These are phyloP conservation scores for Emys orbicularis DNA, from an alignment of 2,797 vertebrate species.

Conservation along the genomic window DNA sequence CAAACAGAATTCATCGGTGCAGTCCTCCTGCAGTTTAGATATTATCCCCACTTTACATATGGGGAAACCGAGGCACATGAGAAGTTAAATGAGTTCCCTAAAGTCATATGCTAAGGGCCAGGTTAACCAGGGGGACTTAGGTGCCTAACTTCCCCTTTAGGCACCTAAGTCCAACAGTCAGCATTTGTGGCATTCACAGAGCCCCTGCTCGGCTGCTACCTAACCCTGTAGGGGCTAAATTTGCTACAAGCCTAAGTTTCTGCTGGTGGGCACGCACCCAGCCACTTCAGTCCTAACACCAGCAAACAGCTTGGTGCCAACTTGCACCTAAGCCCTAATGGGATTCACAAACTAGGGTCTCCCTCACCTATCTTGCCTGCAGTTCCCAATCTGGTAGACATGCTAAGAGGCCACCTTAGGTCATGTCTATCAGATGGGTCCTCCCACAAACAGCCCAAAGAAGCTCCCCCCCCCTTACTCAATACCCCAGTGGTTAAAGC, in stretches of 20 bases:
- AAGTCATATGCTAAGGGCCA: not conserved
- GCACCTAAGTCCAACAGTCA: not conserved
- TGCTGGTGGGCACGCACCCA: too few relatives aligned
- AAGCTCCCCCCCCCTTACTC: too few relatives aligned
- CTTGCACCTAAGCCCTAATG: too few relatives aligned
- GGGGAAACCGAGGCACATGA: not conserved
- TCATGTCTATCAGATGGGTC: too few relatives aligned
- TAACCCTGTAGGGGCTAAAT: not conserved
- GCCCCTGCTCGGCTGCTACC: not conserved
- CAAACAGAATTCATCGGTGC: not conserved
- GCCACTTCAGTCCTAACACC: too few relatives aligned
- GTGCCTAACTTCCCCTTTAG: not conserved
- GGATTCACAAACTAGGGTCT: too few relatives aligned
- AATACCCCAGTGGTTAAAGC: too few relatives aligned
- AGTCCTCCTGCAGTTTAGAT: not conserved
- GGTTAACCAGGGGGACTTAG: not conserved
- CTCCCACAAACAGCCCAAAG: too few relatives aligned
- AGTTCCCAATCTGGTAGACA: too few relatives aligned
- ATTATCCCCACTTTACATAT: not conserved
- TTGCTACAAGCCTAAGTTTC: not conserved
- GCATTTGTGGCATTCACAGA: not conserved
- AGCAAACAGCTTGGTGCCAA: too few relatives aligned
- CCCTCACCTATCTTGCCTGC: too few relatives aligned
- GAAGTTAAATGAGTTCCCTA: not conserved
- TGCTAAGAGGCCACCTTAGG: too few relatives aligned